Evolutionary conservation across 2,888 invertebrate species (phyloP).

Genomic region (Watsonalla cultraria): DNA sequence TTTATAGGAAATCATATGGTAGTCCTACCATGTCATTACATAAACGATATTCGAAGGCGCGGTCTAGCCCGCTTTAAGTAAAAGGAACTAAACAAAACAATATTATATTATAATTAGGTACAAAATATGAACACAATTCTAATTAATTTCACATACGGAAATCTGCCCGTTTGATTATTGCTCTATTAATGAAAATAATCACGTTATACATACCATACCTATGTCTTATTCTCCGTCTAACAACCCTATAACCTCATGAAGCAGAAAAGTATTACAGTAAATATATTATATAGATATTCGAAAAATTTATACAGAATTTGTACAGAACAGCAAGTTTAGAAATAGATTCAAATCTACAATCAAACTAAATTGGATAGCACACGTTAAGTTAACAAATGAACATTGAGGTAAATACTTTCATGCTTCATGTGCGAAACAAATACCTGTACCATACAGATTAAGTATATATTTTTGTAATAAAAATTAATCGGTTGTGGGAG

Average conservation of each 20-base stretch:
- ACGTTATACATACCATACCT: conserved; percentile 62
- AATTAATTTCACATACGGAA: conserved; percentile 37
- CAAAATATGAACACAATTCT: conserved; percentile 31
- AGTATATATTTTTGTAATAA: conserved; percentile 38
- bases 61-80: conserved; percentile 26
- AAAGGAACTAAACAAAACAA: conserved; percentile 37
- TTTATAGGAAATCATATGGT: conserved; percentile 6
- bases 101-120: conserved; percentile 20
- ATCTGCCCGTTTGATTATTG: conserved; percentile 57
- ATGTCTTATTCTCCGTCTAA: conserved; percentile 66
- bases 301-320: conserved; percentile 42
- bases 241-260: conserved; percentile 72
- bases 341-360: conserved; percentile 70
- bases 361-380: conserved; percentile 44
- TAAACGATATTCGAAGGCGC: conserved; percentile 19
- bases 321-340: conserved; percentile 64
- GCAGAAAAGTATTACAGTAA: conserved; percentile 74
- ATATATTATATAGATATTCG: conserved; percentile 62
- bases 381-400: conserved; percentile 30
- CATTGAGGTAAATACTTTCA: conserved; percentile 62
- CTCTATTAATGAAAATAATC: conserved; percentile 58
- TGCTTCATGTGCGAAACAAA: conserved; percentile 69
- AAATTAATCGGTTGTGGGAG: conserved; percentile 42
- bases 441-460: conserved; percentile 49
- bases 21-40: conserved; percentile 6